Evolutionary conservation across 2,888 invertebrate genomes (phyloP).

Genomic region (Nebria brevicollis): DNA sequence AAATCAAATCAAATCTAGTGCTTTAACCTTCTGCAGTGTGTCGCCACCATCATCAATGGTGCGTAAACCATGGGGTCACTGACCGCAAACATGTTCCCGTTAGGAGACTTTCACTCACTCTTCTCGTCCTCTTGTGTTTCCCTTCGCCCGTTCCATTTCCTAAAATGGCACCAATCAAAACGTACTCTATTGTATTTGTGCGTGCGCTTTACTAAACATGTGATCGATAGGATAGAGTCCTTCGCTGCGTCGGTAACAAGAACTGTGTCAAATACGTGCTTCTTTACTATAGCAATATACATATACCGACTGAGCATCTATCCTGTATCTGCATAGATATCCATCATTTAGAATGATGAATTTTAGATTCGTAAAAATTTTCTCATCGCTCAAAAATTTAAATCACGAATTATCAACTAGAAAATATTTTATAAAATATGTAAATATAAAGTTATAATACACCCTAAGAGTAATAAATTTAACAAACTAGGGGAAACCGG

Average conservation of each 20-base stretch:
- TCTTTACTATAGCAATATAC: not conserved
- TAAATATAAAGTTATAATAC: no score
- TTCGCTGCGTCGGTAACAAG: not conserved
- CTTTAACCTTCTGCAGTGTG: conserved; percentile 1
- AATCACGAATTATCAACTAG: no score
- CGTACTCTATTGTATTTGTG: not conserved
- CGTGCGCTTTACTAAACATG: not conserved
- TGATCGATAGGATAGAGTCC: not conserved
- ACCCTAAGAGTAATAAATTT: not conserved
- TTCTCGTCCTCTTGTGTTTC: not conserved
- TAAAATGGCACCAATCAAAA: not conserved
- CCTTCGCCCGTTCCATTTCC: not conserved
- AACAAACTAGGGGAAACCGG: not conserved
- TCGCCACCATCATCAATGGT: not conserved
- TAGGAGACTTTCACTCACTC: conserved; percentile 1
- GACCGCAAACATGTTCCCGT: not conserved
- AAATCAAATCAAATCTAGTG: not conserved
- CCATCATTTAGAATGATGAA: no score
- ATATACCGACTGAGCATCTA: no score
- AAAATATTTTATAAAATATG: no score
- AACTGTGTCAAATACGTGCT: not conserved
- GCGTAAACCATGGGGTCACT: not conserved
- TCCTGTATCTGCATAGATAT: no score
- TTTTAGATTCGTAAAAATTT: no score
- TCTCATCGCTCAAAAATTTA: no score